These are phyloP conservation scores for Botrylloides violaceus DNA, from an alignment of 23 tunicate genomes.

Conservation along the genomic window DNA sequence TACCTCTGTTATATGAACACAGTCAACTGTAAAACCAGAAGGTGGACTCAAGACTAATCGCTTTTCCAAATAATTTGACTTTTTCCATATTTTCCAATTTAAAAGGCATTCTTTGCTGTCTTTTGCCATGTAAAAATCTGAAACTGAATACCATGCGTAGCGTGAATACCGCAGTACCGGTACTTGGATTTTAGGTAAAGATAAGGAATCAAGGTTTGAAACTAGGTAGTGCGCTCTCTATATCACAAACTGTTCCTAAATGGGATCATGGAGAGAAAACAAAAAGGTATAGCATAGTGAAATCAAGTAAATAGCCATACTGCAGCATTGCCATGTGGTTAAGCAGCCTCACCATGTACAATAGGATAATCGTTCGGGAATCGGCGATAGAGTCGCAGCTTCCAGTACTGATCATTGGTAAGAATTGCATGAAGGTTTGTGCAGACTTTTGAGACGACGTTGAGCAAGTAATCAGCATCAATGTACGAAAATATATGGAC, in stretches of 20 bases:
- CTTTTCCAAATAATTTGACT: neutral
- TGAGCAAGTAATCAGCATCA: conserved; percentile 14
- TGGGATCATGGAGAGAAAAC: too few species aligned
- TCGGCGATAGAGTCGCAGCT: conserved; percentile 6
- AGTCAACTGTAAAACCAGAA: conserved; percentile 2
- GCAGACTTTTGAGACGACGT: conserved; percentile 11
- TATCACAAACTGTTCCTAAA: too few species aligned
- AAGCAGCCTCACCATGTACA: conserved; percentile 5
- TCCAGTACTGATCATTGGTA: conserved; percentile 18
- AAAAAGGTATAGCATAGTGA: too few species aligned
- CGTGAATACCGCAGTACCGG: too few species aligned
- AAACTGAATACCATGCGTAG: too few species aligned
- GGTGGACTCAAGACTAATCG: neutral
- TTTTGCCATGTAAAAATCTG: conserved; percentile 8
- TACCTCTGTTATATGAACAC: conserved; percentile 24
- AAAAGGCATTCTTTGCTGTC: conserved; percentile 5
- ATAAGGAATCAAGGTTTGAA: too few species aligned
- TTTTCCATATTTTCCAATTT: neutral
- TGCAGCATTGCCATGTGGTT: neutral
- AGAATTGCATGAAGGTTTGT: neutral
- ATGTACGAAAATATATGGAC: conserved; percentile 15
- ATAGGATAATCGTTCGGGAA: conserved; percentile 17
- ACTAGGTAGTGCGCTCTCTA: too few species aligned
- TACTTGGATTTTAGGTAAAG: too few species aligned
- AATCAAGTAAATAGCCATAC: too few species aligned